A percentile compares a stretch with the other conserved stretches of the same genome.
Conservation (phyloP, 2,888 invertebrate genomes). For the Drosophila anceps region DNA sequence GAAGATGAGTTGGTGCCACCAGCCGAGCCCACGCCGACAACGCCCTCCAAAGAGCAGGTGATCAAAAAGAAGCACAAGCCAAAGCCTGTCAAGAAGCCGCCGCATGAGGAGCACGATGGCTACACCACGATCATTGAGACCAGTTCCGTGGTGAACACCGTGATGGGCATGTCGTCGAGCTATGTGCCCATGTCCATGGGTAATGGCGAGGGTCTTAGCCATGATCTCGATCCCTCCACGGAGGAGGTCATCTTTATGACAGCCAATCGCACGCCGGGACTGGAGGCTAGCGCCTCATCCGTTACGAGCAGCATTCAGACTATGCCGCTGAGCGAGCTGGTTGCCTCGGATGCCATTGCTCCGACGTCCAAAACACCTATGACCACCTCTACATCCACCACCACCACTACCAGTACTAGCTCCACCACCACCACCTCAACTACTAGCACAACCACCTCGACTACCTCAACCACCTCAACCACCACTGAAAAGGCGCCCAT, state of each 20-base stretch:
- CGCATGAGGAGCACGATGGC: constrained; percentile 47
- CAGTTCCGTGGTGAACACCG: constrained; percentile 81
- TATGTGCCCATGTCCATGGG: constrained; percentile 83
- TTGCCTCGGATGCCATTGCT: constrained; percentile 43
- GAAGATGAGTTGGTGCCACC: constrained; percentile 61
- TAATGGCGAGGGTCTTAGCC: constrained; percentile 47
- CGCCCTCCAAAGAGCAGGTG: constrained; percentile 80
- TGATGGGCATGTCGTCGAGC: constrained; percentile 76
- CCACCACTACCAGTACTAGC: constrained; percentile 56
- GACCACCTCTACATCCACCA: constrained; percentile 48
- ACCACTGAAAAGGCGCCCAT: constrained; percentile 61
- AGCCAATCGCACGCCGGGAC: constrained; percentile 80
- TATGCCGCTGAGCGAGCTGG: constrained; percentile 37
- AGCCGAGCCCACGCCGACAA: constrained; percentile 30
- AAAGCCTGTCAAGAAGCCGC: constrained; percentile 76
- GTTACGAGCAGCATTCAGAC: constrained; percentile 57
- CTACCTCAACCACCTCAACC: constrained; percentile 61
- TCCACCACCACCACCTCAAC: constrained; percentile 53
- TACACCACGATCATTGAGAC: constrained; percentile 79
- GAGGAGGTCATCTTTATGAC: constrained; percentile 84
- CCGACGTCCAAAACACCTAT: constrained; percentile 58
- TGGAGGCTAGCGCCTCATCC: constrained; percentile 60
- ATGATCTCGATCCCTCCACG: constrained; percentile 78
- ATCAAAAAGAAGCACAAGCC: constrained; percentile 82
- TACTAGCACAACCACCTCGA: constrained; percentile 58